A percentile compares a stretch with the other conserved stretches of the same genome.
phyloP scores from a whole-genome alignment of 2,888 invertebrate genomes.

The Monochamus alternatus region DNA sequence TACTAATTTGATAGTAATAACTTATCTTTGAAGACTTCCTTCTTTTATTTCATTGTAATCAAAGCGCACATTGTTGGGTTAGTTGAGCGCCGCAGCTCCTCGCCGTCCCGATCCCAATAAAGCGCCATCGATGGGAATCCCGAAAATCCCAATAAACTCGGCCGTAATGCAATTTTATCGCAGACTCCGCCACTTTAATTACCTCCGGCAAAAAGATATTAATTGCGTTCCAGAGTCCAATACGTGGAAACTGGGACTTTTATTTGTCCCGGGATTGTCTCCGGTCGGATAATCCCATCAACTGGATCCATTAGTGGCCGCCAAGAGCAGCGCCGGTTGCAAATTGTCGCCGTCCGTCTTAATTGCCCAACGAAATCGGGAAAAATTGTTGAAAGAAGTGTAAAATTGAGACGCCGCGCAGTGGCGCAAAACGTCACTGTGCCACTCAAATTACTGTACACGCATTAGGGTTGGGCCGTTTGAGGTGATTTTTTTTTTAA shows the following conservation, averaged over 20 bases:
- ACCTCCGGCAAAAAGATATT: constrained; percentile 59
- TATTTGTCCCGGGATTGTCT: constrained; percentile 37
- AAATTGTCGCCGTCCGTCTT: constrained; percentile 20
- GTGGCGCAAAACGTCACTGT: too few species aligned
- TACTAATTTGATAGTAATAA: too few species aligned
- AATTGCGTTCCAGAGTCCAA: constrained; percentile 58
- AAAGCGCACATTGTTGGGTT: too few species aligned
- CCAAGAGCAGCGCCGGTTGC: constrained; percentile 16
- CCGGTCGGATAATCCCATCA: constrained; percentile 42
- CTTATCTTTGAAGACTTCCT: too few species aligned
- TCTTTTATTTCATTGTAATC: too few species aligned
- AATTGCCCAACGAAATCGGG: constrained; percentile 1
- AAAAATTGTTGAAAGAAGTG: background rate
- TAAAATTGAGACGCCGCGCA: too few species aligned
- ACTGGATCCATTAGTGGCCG: constrained; percentile 49
- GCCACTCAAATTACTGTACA: too few species aligned
- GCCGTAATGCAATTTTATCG: constrained; percentile 58
- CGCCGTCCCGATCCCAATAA: too few species aligned
- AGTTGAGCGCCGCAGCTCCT: too few species aligned
- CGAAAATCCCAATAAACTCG: constrained; percentile 60
- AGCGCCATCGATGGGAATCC: constrained; percentile 50
- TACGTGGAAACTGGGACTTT: constrained; percentile 43
- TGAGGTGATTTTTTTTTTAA: too few species aligned
- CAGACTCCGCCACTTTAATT: constrained; percentile 56
- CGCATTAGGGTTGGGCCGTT: too few species aligned